Evolutionary conservation across 2,113 vertebrate genomes (phyloP).

Genomic region (Bostrychus sinensis): DNA sequence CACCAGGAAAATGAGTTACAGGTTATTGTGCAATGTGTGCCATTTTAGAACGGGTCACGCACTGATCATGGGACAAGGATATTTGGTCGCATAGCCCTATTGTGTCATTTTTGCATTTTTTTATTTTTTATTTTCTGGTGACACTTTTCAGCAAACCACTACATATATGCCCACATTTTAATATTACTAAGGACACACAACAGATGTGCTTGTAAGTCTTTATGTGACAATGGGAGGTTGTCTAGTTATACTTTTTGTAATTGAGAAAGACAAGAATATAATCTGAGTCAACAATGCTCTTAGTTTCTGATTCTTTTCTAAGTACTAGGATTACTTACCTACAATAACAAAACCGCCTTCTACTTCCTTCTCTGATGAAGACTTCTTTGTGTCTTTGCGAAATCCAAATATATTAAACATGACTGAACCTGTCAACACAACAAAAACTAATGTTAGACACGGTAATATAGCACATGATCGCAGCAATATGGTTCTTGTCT

Average conservation of each 20-base stretch:
- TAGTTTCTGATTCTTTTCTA: background rate
- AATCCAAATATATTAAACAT: slow-evolving; percentile 90
- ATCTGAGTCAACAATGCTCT: background rate
- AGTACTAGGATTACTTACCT: slow-evolving; percentile 79
- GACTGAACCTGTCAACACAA: slow-evolving; percentile 17
- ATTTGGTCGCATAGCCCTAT: background rate
- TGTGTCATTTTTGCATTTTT: background rate
- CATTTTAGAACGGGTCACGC: background rate
- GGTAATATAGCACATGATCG: background rate
- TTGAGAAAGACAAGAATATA: background rate
- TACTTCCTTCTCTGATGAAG: slow-evolving; percentile 81
- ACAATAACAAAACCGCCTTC: slow-evolving; percentile 94
- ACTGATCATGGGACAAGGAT: slow-evolving; percentile 7
- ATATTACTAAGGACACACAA: too few species aligned
- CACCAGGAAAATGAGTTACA: slow-evolving; percentile 1
- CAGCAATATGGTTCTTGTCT: too few species aligned
- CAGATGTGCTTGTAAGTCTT: background rate
- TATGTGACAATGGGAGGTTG: background rate
- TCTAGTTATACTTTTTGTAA: background rate
- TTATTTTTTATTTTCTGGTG: background rate
- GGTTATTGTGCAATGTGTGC: slow-evolving; percentile 5
- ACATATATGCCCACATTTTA: too few species aligned
- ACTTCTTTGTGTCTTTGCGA: slow-evolving; percentile 88
- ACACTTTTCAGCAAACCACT: background rate
- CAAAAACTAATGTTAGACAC: background rate